Evolutionary conservation across 2,888 invertebrate genomes (phyloP).

Genomic region (Dicyrtomina minuta): DNA sequence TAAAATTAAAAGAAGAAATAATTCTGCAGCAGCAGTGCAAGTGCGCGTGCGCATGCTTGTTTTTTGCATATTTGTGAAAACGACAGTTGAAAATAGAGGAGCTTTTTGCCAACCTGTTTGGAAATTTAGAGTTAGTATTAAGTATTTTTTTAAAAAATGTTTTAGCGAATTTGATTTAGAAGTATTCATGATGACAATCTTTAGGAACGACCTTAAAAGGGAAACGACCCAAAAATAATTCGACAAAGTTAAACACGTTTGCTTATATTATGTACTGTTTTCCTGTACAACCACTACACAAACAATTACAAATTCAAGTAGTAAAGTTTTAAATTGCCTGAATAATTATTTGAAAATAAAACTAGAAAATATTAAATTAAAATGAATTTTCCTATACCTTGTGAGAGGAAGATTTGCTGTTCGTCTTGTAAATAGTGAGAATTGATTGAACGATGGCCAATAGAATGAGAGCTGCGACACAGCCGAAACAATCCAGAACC

Average conservation of each 20-base stretch:
- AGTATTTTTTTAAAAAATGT: neutral
- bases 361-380: neutral
- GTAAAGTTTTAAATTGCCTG: neutral
- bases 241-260: too few species aligned
- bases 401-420: conserved; percentile 61
- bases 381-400: conserved; percentile 63
- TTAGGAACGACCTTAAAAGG: conserved; percentile 22
- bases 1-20: too few species aligned
- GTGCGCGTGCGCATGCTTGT: too few species aligned
- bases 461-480: conserved; percentile 75
- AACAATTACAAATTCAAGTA: too few species aligned
- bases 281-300: too few species aligned
- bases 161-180: conserved; percentile 10
- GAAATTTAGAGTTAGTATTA: neutral
- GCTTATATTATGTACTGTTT: too few species aligned
- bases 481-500: conserved; percentile 81
- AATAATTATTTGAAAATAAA: neutral
- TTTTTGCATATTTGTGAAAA: too few species aligned
- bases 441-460: conserved; percentile 79
- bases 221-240: conserved; percentile 5
- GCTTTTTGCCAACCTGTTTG: conserved; percentile 7
- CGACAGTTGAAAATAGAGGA: conserved; percentile 8
- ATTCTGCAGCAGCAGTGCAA: too few species aligned
- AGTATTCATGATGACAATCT: conserved; percentile 3
- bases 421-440: conserved; percentile 75